Base-by-base conservation (phyloP, 2,113 vertebrate species). In the Callionymus lyra region DNA sequence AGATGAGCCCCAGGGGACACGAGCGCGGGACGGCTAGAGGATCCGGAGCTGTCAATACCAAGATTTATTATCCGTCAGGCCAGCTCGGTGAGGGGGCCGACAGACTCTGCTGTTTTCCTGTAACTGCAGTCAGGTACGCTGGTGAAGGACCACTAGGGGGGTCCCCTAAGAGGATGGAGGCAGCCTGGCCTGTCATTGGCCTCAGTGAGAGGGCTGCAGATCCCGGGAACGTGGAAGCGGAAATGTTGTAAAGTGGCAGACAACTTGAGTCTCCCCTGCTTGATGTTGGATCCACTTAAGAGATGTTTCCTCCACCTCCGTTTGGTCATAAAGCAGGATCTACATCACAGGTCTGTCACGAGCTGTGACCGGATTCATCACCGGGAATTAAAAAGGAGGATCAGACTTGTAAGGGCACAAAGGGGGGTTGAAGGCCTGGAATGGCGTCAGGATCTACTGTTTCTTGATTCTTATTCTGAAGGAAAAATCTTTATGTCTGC, bases 51-150 rank as follows among this genome's bases (percentile, higher is more conserved):
- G 84, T 83, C 85, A 82, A 82, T 84, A 86, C 79, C 65, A 85
- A 78, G 82, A 86, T 86, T 82, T 82, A 84, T 84, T 72, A 80
- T 69, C 56, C 85, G 79, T 85, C 64, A 65, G 76, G 61, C 54
- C 41, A 46, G 70, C 62, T 70, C 48, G 13, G 67, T 1, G 9
- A 61, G 72, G 63, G 56, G 63, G 69, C 59, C 72, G 81, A 82
- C 80, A 66, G 66, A 63, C 68, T 77, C 80, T 58, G 63, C 70
- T 57, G 58, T 56, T 61, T 55, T 52, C 65, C 58, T 61, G 74
- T 78, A 80, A 71, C 54, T 68, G 75, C 80, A 61, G 44, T 86
- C 83, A 84, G 68, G 68, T 65, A 50, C 12, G 16, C 52, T 27
- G 21, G 21, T 27, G 43, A 42, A 50, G 38, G 27, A 41, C 52